Evolutionary conservation across 2,797 vertebrate species (phyloP), one percentile per base, ranked within the genome.

Genomic region (Intellagama lesueurii): DNA sequence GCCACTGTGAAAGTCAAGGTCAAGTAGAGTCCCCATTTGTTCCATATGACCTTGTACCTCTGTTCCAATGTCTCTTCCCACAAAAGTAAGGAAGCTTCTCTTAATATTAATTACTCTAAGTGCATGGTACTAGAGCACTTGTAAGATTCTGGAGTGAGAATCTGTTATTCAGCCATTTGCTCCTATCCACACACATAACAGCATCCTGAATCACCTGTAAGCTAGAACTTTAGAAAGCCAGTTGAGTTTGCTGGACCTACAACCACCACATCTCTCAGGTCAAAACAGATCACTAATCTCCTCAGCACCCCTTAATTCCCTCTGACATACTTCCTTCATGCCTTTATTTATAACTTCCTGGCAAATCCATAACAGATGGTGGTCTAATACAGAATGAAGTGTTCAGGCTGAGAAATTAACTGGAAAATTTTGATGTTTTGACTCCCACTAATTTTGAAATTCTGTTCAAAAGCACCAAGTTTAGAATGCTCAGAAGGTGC

Each of bases 331-430:
- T 82, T 80, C 28, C 28, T 44, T 64, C 17, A 56, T 4, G 7
- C n/a, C 22, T 14, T 22, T 16, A 26, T 82, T 75, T 60, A 72
- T 72, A 28, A 7, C 32, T 90, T 89, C 52, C 72, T 32, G 82
- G 52, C 52, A 76, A 68, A 64, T 64, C 30, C 70, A 32, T 44
- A 35, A 47, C 52, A 76, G 30, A 73, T 86, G 47, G 35, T 17
- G 49, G 79, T 79, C 68, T 47, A 79, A 85, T 80, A 80, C 35
- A 80, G 68, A 89, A 60, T 77, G 76, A 76, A 40, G 60, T 52
- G 32, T 24, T 82, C 78, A 56, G 70, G 12, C 3, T 82, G 79
- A 26, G 40, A 76, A 90, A 90, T 86, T 69, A 82, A 81, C 77
- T 81, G 49, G 70, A 82, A 68, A 81, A 76, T 75, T 19, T 73